Base-by-base conservation (phyloP, 2,888 invertebrate genomes). In the Melanophora roralis region DNA sequence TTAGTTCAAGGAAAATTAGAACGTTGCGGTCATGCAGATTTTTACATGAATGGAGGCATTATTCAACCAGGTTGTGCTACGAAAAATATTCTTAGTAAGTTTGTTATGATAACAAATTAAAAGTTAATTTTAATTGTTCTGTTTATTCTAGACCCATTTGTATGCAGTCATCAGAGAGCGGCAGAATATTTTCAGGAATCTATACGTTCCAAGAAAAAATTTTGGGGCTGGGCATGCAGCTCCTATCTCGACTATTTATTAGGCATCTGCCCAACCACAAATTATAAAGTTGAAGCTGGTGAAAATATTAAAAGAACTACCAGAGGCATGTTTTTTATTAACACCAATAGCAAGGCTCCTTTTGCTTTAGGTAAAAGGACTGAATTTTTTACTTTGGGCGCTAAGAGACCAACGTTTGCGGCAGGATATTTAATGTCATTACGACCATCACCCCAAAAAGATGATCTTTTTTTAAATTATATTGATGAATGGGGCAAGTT, bases 11-110 rank as follows among this genome's bases (percentile, higher is more conserved):
- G 94, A 0, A 92, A 93, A 83, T 86, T 93, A 16, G 92, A 93
- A 82, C 89, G 92, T 36, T 92, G 92, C 82, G 94, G 94, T 0
- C 93, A 94, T 85, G 92, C 93, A 0, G 94, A 95, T 84, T 95
- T 94, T 85, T 94, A 94, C 84, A 91, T 94, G 86, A 94, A 94
- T 84, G 94, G 94, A 0, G 94, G 94, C 0, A 90, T 93, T 23
- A 89, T 91, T 43, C 94, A 94, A 83, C 94, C 94, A 0, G 94
- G 94, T 0, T 94, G 94, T 85, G 78, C 78, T 38, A 81, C 80
- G 90, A 91, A 90, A 89, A 89, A 74, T 88, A 57, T 67, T 2
- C 84, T 87, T 88, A 86, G 87, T 88, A 74, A 89, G 91, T 90
- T 84, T 9, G 34, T 36, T 21, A 7, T n/a, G n/a, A n/a, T n/a